Evolutionary conservation across 2,888 invertebrate species (phyloP), one percentile per base, ranked within the genome.

Genomic region (Leistus spinibarbis): DNA sequence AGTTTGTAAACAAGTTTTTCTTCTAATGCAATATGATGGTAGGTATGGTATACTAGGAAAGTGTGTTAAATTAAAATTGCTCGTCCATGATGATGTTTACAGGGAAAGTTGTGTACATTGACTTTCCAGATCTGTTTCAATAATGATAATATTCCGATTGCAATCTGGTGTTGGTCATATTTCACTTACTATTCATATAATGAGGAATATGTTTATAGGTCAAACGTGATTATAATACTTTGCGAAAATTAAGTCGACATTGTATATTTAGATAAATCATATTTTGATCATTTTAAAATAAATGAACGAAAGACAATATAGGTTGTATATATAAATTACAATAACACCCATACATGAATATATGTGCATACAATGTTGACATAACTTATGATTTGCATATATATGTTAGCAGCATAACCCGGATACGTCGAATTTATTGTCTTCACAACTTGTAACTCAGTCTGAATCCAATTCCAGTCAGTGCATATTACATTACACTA

Each of bases 91-190:
- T 66, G 65, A 72, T 72, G 72, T 72, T 65, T 40, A 40, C 64
- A 72, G 72, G 72, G 72, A 72, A 72, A 72, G 72, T 72, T 72
- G 66, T 65, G 57, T 72, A 40, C 40, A 72, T 72, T 72, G 66
- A 72, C 72, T 72, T 72, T 72, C 72, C 65, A 72, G 72, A 72
- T 72, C 72, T 72, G 65, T 72, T 72, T 72, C 66, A 72, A 66
- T 66, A 66, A 19, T 54, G 19, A 57, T 65, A 57, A 54, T 40
- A 40, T 40, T 40, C 40, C 40, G 40, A 40, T 40, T 7, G 40
- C 40, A 40, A 40, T 40, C 40, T 40, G 40, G 40, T 13, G 40
- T 40, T 1, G 7, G 10, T 40, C 40, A 40, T 40, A 40, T 40
- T 40, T 40, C 40, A 40, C 40, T 40, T 40, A 40, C 40, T 40